Percentiles rank a stretch among this genome's conserved stretches.
phyloP scores from a whole-genome alignment of 2,797 vertebrate genomes.

The Anomalospiza imberbis region DNA sequence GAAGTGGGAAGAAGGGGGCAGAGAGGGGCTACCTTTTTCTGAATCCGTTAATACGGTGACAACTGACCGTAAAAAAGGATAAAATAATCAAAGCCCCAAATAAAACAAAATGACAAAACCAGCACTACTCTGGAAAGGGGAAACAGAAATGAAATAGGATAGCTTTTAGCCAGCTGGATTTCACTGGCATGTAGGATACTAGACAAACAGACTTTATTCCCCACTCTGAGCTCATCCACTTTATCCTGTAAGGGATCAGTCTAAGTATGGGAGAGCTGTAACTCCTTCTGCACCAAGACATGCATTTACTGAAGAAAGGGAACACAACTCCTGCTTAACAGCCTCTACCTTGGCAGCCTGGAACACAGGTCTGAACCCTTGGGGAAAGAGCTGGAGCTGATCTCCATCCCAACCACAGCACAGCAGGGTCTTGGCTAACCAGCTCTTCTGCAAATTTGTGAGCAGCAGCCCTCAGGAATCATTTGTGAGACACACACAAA shows the following conservation, averaged over 20 bases:
- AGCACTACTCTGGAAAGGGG: background rate
- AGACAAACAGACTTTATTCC: background rate
- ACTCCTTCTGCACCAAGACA: background rate
- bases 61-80: background rate
- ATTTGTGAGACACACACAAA: background rate
- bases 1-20: rapidly evolving
- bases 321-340: background rate
- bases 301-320: background rate
- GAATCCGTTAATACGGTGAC: background rate
- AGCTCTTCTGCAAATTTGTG: background rate
- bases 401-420: background rate
- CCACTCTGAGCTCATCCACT: background rate
- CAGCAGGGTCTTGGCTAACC: background rate
- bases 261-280: background rate
- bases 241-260: background rate
- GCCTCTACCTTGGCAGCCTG: background rate
- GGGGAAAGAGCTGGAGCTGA: background rate
- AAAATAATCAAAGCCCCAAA: background rate
- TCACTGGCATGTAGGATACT: background rate
- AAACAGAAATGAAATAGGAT: background rate
- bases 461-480: background rate
- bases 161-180: background rate
- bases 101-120: background rate
- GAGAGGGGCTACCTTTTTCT: background rate
- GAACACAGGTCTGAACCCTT: background rate